Evolutionary conservation across 2,797 vertebrate species (phyloP).

Genomic region (Thunnus albacares): DNA sequence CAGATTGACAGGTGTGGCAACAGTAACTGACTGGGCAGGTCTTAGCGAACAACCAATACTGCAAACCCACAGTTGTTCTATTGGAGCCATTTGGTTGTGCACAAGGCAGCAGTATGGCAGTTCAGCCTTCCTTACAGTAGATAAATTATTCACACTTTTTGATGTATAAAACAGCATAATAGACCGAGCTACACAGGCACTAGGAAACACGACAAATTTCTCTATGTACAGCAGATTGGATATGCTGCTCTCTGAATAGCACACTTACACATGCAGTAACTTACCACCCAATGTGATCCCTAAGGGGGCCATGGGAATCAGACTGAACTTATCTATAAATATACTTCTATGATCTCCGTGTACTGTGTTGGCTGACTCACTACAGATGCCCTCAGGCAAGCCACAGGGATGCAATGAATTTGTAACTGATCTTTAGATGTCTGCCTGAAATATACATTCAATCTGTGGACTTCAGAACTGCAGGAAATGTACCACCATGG

Average conservation of each 20-base stretch:
- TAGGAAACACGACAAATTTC: neutral
- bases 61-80: neutral
- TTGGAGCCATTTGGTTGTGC: too few relatives aligned
- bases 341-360: neutral
- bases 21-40: too few relatives aligned
- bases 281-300: neutral
- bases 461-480: neutral
- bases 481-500: neutral
- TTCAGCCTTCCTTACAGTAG: neutral
- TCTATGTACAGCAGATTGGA: neutral
- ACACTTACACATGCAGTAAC: conserved; percentile 6
- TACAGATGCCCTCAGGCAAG: neutral
- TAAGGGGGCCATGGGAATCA: neutral
- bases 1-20: too few relatives aligned
- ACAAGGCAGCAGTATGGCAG: neutral
- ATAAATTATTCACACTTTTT: neutral
- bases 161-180: conserved; percentile 1
- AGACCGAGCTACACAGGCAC: neutral
- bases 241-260: neutral
- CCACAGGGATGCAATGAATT: conserved; percentile 11
- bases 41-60: too few relatives aligned
- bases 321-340: conserved; percentile 24
- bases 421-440: conserved; percentile 11
- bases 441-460: conserved; percentile 26
- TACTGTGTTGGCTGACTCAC: neutral